Percentiles rank a stretch among this genome's conserved stretches.
These are phyloP conservation scores for Pipra filicauda DNA, from an alignment of 2,113 vertebrate genomes.

Conservation along the genomic window DNA sequence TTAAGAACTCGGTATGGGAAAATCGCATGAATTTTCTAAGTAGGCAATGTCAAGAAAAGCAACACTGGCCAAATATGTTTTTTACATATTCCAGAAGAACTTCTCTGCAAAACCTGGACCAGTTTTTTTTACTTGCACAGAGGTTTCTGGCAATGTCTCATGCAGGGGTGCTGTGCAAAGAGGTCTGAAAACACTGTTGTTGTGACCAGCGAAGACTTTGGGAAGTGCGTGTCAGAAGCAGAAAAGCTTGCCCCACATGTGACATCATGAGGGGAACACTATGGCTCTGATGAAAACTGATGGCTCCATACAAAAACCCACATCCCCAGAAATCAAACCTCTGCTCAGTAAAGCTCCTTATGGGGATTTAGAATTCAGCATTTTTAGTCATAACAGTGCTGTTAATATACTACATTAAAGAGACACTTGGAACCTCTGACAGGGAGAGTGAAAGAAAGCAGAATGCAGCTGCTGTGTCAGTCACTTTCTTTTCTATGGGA, in stretches of 20 bases:
- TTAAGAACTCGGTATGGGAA: neutral
- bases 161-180: neutral
- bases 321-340: neutral
- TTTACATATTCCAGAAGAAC: neutral
- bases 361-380: neutral
- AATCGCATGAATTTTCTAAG: neutral
- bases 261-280: neutral
- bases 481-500: slow-evolving; percentile 25
- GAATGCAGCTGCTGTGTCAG: slow-evolving; percentile 19
- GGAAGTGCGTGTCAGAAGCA: neutral
- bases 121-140: neutral
- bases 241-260: neutral
- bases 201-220: neutral
- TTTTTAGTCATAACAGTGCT: slow-evolving; percentile 10
- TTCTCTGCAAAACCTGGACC: neutral
- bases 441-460: slow-evolving; percentile 2
- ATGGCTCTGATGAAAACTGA: neutral
- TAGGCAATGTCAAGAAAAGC: neutral
- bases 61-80: fast-evolving
- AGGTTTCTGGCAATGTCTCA: neutral
- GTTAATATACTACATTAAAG: slow-evolving; percentile 19
- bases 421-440: slow-evolving; percentile 5
- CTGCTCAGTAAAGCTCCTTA: neutral
- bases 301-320: neutral
- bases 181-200: neutral